These are phyloP conservation scores for Sarcophaga bullata DNA, from an alignment of 1,140 invertebrate genomes.

Conservation along the genomic window DNA sequence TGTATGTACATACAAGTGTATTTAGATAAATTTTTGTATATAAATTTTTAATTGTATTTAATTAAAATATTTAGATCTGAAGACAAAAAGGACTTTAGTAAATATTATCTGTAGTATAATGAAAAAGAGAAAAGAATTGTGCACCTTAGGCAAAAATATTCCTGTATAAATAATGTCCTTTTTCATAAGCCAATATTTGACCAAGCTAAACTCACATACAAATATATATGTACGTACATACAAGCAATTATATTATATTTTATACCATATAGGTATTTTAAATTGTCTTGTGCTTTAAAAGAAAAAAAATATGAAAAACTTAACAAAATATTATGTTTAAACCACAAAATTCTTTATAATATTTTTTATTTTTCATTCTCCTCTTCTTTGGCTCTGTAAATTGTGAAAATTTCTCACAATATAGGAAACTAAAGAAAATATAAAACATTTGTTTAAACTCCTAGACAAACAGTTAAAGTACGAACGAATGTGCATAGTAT, in stretches of 20 bases:
- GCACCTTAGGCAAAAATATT: conserved; percentile 31
- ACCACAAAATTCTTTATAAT: not conserved
- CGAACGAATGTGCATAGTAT: not conserved
- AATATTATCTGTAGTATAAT: not conserved
- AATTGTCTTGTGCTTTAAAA: not conserved
- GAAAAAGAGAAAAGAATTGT: conserved; percentile 6
- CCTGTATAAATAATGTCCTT: conserved; percentile 33
- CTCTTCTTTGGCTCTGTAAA: not conserved
- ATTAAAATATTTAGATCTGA: conserved; percentile 7
- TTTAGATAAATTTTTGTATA: not conserved
- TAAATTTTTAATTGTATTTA: conserved; percentile 20
- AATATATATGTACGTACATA: not conserved
- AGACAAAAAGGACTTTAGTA: not conserved
- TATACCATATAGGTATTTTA: too few relatives aligned
- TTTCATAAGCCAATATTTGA: conserved; percentile 26
- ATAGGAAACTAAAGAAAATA: not conserved
- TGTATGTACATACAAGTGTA: too few relatives aligned
- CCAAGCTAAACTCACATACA: conserved; percentile 4
- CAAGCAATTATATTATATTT: not conserved
- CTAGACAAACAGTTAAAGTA: conserved; percentile 1
- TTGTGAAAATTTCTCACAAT: conserved; percentile 22
- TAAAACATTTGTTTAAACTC: conserved; percentile 22
- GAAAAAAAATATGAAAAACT: not conserved
- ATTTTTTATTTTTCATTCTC: not conserved
- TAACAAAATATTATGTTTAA: conserved; percentile 25